Evolutionary conservation across 2,888 invertebrate genomes (phyloP).

Genomic region (Hemicrepidius hirtus): DNA sequence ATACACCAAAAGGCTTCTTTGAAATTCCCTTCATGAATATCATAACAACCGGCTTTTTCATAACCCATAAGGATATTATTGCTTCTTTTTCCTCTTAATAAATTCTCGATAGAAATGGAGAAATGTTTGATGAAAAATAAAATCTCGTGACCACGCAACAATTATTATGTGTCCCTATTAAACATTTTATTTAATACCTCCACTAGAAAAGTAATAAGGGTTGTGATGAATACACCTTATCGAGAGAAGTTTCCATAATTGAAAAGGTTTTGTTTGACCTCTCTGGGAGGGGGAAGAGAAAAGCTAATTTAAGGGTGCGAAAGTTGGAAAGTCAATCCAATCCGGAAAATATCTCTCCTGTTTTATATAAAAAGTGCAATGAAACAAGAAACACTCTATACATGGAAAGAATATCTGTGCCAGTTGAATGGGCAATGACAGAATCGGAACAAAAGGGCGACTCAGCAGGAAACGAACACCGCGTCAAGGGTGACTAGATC

Average conservation of each 20-base stretch:
- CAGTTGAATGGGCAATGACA: constrained; percentile 45
- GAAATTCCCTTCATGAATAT: constrained; percentile 41
- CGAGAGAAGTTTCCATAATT: no score
- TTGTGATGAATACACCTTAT: not conserved
- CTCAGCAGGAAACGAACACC: constrained; percentile 47
- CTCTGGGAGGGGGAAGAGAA: no score
- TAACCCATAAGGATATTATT: constrained; percentile 6
- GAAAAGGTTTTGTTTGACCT: no score
- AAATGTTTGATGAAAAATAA: no score
- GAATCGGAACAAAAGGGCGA: constrained; percentile 39
- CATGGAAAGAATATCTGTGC: constrained; percentile 44
- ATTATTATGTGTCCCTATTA: no score
- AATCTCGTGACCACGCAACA: no score
- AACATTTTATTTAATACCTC: no score
- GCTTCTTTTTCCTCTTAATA: not conserved
- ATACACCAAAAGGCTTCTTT: constrained; percentile 36
- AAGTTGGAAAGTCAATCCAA: constrained; percentile 23
- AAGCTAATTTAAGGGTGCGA: constrained; percentile 12
- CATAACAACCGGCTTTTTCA: constrained; percentile 25
- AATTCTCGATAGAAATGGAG: no score
- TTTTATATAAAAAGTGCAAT: constrained; percentile 25
- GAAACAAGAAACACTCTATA: constrained; percentile 41
- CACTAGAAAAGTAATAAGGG: no score
- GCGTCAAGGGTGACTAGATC: constrained; percentile 34
- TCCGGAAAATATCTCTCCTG: constrained; percentile 9